Conservation (phyloP, 1,140 invertebrate species). For the Drosophila nasuta region DNA sequence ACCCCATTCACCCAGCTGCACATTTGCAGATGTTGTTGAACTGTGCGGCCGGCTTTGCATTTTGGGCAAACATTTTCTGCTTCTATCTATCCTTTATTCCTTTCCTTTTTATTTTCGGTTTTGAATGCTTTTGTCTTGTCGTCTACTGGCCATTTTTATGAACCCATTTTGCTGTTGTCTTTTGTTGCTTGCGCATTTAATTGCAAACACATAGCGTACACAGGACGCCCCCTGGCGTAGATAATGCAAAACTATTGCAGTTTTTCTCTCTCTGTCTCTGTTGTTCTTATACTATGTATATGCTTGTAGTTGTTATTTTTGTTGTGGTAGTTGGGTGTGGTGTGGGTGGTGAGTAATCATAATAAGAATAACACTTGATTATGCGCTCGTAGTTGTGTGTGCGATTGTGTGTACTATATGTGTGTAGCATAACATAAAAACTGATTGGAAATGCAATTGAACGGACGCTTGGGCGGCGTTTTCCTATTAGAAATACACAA, state of each 20-base stretch:
- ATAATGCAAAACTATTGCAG: constrained; percentile 40
- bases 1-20: constrained; percentile 42
- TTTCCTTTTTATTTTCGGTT: constrained; percentile 31
- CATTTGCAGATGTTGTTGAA: constrained; percentile 77
- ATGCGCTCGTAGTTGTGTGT: constrained; percentile 9
- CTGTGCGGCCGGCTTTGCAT: constrained; percentile 70
- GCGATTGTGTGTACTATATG: constrained; percentile 31
- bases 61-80: constrained; percentile 64
- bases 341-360: constrained; percentile 77
- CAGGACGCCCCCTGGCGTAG: constrained; percentile 42
- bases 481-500: constrained; percentile 69
- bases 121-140: constrained; percentile 32
- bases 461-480: constrained; percentile 74
- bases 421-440: constrained; percentile 70
- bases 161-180: constrained; percentile 60
- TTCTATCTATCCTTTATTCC: constrained; percentile 18
- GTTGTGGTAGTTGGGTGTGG: constrained; percentile 45
- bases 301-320: background rate
- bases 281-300: background rate
- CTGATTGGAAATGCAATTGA: constrained; percentile 81
- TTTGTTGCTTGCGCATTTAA: constrained; percentile 79
- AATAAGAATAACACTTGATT: constrained; percentile 75
- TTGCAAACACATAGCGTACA: constrained; percentile 65
- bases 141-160: constrained; percentile 59
- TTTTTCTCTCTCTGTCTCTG: constrained; percentile 6